Conservation (phyloP, 2,113 vertebrate genomes). For the Gambusia affinis region DNA sequence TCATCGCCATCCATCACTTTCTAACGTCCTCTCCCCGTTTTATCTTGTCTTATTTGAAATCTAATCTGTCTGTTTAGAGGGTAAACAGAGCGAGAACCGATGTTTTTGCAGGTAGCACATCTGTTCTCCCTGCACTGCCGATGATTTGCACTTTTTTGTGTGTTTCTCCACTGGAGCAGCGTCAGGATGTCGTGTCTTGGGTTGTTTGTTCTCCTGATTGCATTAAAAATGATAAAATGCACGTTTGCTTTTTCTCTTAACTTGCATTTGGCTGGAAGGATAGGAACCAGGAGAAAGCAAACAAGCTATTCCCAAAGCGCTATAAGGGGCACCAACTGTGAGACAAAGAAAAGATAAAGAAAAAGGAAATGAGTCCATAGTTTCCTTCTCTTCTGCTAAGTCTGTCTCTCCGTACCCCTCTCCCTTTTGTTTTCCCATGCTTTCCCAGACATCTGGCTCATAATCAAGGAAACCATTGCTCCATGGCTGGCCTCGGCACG, state of each 20-base stretch:
- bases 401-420: constrained; percentile 29
- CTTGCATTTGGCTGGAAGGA: neutral
- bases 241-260: neutral
- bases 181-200: neutral
- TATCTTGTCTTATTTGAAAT: constrained; percentile 52
- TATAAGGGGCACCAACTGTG: constrained; percentile 8
- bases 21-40: constrained; percentile 15
- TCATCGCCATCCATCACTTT: constrained; percentile 48
- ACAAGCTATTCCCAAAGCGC: constrained; percentile 21
- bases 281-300: constrained; percentile 2
- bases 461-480: constrained; percentile 67
- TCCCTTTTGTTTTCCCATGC: constrained; percentile 67
- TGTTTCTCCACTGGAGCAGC: constrained; percentile 1
- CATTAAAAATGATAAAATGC: neutral
- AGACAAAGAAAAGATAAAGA: constrained; percentile 63
- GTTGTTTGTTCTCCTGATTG: constrained; percentile 11
- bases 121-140: constrained; percentile 27
- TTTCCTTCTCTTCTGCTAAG: constrained; percentile 55
- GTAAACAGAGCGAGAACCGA: constrained; percentile 71
- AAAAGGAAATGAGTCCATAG: constrained; percentile 74
- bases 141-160: constrained; percentile 48
- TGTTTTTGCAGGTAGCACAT: constrained; percentile 25
- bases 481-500: constrained; percentile 31
- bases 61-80: constrained; percentile 70
- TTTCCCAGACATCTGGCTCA: constrained; percentile 65